Evolutionary conservation across 2,888 invertebrate genomes (phyloP), one percentile per base, ranked within the genome.

Genomic region (Vannuccia rotundouncinata): DNA sequence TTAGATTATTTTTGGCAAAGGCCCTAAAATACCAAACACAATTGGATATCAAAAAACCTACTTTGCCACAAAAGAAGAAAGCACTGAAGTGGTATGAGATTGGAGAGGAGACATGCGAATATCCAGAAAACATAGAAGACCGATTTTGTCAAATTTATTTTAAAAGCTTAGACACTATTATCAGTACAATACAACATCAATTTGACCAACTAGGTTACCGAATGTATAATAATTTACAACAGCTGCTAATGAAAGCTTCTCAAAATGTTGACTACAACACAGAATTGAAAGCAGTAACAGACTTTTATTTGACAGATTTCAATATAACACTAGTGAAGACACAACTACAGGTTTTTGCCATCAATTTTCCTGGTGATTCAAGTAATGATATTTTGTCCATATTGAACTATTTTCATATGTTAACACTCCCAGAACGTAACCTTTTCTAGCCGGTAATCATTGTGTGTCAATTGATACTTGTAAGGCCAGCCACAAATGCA

Each of bases 71-170:
- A n/a, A n/a, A n/a, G n/a, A n/a, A n/a, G n/a, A n/a, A n/a, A n/a
- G n/a, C n/a, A n/a, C n/a, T n/a, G n/a, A n/a, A n/a, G n/a, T n/a
- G n/a, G n/a, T n/a, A n/a, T n/a, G n/a, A n/a, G n/a, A n/a, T n/a
- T n/a, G n/a, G n/a, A n/a, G n/a, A n/a, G n/a, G n/a, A n/a, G n/a
- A n/a, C n/a, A n/a, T n/a, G n/a, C n/a, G n/a, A n/a, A n/a, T n/a
- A n/a, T n/a, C n/a, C n/a, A n/a, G n/a, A n/a, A n/a, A n/a, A n/a
- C 66, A 66, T 27, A 66, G 66, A 66, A 66, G 66, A 66, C 66
- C 2, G 22, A 66, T 66, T 66, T 66, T 22, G 66, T 66, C 66
- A 2, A 66, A 22, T 5, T 66, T 66, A 66, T 66, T 66, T 66
- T 66, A 2, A 66, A 66, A 66, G 25, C 10, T 66, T 66, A 66